Evolutionary conservation across 1,140 invertebrate genomes (phyloP).

Genomic region (Zaprionus vittiger): DNA sequence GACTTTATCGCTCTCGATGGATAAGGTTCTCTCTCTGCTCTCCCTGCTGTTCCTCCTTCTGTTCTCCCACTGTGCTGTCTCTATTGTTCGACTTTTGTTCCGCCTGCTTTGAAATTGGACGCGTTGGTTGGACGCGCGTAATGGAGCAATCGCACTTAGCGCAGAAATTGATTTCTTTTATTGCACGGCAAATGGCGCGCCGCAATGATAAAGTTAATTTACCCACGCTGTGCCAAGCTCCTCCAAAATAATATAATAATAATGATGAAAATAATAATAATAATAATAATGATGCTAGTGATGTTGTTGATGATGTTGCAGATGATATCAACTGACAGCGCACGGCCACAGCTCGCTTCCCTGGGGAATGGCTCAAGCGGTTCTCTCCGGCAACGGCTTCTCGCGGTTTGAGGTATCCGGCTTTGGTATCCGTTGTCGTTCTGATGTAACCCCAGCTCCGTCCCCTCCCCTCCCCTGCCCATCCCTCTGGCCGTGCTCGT

Average conservation of each 20-base stretch:
- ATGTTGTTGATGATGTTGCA: background rate
- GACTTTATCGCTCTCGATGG: background rate
- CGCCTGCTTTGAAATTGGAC: conserved; percentile 5
- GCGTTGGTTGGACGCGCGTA: conserved; percentile 9
- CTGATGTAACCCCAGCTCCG: background rate
- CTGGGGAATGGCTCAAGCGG: background rate
- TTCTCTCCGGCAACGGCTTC: background rate
- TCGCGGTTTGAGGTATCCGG: background rate
- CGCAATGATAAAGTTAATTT: conserved; percentile 48
- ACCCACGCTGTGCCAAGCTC: conserved; percentile 9
- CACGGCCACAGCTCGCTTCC: background rate
- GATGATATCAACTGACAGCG: conserved; percentile 28
- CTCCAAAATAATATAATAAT: background rate
- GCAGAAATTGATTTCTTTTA: conserved; percentile 38
- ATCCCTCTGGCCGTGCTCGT: conserved; percentile 36
- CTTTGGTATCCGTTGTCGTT: background rate
- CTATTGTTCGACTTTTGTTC: conserved; percentile 18
- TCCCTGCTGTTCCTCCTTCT: background rate
- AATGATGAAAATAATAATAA: conserved; percentile 3
- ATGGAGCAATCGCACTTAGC: conserved; percentile 34
- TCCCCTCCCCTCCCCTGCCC: background rate
- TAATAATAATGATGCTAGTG: background rate
- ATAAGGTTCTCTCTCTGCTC: background rate
- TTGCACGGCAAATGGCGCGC: conserved; percentile 21
- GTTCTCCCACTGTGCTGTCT: background rate